Percentiles rank a stretch among this genome's conserved stretches.
These are phyloP conservation scores for Tachyglossus aculeatus DNA, from an alignment of 2,797 vertebrate genomes.

Conservation along the genomic window DNA sequence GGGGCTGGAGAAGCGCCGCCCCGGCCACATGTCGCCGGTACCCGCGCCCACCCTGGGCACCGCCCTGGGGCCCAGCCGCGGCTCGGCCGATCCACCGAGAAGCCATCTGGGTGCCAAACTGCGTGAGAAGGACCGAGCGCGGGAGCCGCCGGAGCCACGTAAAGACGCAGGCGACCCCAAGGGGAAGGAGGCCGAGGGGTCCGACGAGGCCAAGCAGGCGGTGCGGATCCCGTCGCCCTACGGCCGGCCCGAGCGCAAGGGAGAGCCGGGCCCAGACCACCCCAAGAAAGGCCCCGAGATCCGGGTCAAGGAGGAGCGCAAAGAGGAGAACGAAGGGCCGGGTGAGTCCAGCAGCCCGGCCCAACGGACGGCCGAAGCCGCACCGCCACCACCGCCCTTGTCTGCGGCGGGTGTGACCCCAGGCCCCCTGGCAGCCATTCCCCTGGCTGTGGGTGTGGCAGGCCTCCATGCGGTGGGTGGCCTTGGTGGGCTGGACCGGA, in stretches of 20 bases:
- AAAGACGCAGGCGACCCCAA: slow-evolving; percentile 88
- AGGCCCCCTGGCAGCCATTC: slow-evolving; percentile 83
- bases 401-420: slow-evolving; percentile 72
- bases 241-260: slow-evolving; percentile 85
- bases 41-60: slow-evolving; percentile 82
- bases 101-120: slow-evolving; percentile 86
- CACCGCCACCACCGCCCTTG: slow-evolving; percentile 72
- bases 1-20: slow-evolving; percentile 89
- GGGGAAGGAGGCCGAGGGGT: slow-evolving; percentile 86
- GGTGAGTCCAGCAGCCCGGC: slow-evolving; percentile 79
- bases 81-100: slow-evolving; percentile 84
- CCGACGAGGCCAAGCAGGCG: slow-evolving; percentile 87
- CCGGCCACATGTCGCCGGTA: slow-evolving; percentile 91
- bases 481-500: slow-evolving; percentile 91
- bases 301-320: slow-evolving; percentile 95
- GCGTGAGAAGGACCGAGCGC: slow-evolving; percentile 88
- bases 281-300: slow-evolving; percentile 88
- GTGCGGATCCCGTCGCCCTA: slow-evolving; percentile 88
- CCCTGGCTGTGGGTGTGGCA: slow-evolving; percentile 88
- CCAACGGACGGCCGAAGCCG: slow-evolving; percentile 78
- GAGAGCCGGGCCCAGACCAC: slow-evolving; percentile 78
- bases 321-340: slow-evolving; percentile 89
- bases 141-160: slow-evolving; percentile 85
- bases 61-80: slow-evolving; percentile 85
- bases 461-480: slow-evolving; percentile 92